These are phyloP conservation scores for Mobula birostris DNA, from an alignment of 2,113 vertebrate species.

Conservation along the genomic window DNA sequence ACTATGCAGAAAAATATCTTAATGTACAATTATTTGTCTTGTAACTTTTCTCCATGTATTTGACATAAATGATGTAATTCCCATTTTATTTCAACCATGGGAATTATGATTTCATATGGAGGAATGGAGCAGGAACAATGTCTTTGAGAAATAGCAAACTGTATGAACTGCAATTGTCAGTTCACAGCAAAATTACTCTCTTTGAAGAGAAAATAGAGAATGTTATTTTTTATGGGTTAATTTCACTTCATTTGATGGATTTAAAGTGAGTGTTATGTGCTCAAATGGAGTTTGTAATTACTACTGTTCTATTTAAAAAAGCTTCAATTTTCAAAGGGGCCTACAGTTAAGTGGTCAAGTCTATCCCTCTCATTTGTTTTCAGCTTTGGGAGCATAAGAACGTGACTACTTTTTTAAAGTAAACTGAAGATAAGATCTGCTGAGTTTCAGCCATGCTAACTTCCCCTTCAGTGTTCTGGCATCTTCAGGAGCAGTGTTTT, in stretches of 20 bases:
- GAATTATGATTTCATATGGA: background rate
- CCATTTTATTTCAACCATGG: background rate
- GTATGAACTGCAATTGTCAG: background rate
- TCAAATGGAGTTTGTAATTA: background rate
- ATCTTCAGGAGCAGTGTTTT: background rate
- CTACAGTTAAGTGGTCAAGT: background rate
- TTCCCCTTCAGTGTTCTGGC: background rate
- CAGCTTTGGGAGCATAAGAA: background rate
- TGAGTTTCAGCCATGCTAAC: background rate
- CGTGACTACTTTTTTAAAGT: background rate
- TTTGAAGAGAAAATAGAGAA: background rate
- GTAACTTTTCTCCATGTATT: background rate
- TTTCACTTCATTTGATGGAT: background rate
- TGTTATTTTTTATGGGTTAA: background rate
- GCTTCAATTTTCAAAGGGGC: background rate
- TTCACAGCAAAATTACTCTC: background rate
- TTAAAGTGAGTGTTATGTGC: background rate
- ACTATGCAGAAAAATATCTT: no score
- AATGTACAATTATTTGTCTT: background rate
- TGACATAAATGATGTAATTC: background rate
- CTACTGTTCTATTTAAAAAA: background rate
- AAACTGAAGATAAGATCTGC: background rate
- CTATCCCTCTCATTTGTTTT: background rate
- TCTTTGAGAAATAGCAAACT: background rate
- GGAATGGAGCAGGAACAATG: background rate